phyloP scores from a whole-genome alignment of 2,888 invertebrate genomes.

The Drosophila ustulata region DNA sequence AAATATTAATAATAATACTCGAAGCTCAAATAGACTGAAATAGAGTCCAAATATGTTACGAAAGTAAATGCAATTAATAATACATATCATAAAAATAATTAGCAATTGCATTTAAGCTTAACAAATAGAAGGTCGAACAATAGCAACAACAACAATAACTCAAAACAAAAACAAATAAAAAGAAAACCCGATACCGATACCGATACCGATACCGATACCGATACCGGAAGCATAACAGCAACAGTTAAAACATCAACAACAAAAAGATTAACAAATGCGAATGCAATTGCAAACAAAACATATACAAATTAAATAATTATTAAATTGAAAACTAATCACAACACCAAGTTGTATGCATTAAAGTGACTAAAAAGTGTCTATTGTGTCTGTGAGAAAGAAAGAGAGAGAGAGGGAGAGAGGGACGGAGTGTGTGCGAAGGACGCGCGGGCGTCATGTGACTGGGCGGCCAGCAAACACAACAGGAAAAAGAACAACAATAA shows the following conservation, averaged over 20 bases:
- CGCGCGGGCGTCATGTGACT: slow-evolving; percentile 51
- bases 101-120: slow-evolving; percentile 81
- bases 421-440: slow-evolving; percentile 10
- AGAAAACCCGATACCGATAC: background rate
- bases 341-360: slow-evolving; percentile 33
- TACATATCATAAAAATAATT: slow-evolving; percentile 83
- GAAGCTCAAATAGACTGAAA: slow-evolving; percentile 84
- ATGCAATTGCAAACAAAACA: slow-evolving; percentile 3
- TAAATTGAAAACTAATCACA: background rate
- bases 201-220: slow-evolving; percentile 14
- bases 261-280: slow-evolving; percentile 31
- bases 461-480: slow-evolving; percentile 10
- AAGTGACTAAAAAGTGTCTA: slow-evolving; percentile 25
- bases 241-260: slow-evolving; percentile 15
- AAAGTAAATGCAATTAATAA: slow-evolving; percentile 84
- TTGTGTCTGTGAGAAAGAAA: slow-evolving; percentile 2
- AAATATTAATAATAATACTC: slow-evolving; percentile 58
- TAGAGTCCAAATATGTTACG: slow-evolving; percentile 84
- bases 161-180: too few species aligned
- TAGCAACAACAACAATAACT: slow-evolving; percentile 13
- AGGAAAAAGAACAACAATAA: slow-evolving; percentile 1
- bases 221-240: slow-evolving; percentile 25
- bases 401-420: slow-evolving; percentile 6
- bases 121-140: slow-evolving; percentile 33
- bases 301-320: slow-evolving; percentile 14